Conservation (phyloP, 1,140 invertebrate genomes). For the Potamilus streckersoni region DNA sequence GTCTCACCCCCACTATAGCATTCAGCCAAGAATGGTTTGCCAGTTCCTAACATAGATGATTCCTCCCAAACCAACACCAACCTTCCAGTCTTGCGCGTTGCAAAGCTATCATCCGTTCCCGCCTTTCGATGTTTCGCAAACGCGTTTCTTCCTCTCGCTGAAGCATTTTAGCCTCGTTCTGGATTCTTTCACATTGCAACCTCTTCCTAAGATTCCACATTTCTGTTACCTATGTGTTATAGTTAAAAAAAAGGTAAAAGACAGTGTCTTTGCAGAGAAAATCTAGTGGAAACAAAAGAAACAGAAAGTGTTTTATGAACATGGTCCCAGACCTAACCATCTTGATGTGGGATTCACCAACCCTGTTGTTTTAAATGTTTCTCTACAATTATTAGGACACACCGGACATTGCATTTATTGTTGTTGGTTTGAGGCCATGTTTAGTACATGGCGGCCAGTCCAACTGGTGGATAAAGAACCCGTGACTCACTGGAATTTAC, state of each 20-base stretch:
- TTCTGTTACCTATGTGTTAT: constrained; percentile 12
- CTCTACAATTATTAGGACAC: too few species aligned
- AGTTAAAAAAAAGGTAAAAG: background rate
- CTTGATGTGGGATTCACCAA: too few species aligned
- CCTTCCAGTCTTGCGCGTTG: constrained; percentile 6
- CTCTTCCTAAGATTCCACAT: constrained; percentile 26
- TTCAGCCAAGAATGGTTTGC: too few species aligned
- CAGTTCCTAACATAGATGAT: too few species aligned
- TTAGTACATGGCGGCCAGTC: too few species aligned
- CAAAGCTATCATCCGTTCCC: constrained; percentile 9
- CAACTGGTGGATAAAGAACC: too few species aligned
- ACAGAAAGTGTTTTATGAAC: background rate
- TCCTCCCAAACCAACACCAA: background rate
- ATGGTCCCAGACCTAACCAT: background rate
- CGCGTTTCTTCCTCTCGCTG: constrained; percentile 14
- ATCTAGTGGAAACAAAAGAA: background rate
- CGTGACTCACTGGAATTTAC: too few species aligned
- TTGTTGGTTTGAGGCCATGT: too few species aligned
- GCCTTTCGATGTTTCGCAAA: constrained; percentile 5
- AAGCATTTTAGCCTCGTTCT: background rate
- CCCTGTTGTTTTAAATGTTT: too few species aligned
- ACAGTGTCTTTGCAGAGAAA: background rate
- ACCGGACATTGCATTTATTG: too few species aligned
- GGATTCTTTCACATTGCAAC: constrained; percentile 15
- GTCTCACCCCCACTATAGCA: too few species aligned